Percentiles rank a stretch among this genome's conserved stretches.
These are phyloP conservation scores for Metopia argyrocephala DNA, from an alignment of 2,888 invertebrate genomes.

Conservation along the genomic window DNA sequence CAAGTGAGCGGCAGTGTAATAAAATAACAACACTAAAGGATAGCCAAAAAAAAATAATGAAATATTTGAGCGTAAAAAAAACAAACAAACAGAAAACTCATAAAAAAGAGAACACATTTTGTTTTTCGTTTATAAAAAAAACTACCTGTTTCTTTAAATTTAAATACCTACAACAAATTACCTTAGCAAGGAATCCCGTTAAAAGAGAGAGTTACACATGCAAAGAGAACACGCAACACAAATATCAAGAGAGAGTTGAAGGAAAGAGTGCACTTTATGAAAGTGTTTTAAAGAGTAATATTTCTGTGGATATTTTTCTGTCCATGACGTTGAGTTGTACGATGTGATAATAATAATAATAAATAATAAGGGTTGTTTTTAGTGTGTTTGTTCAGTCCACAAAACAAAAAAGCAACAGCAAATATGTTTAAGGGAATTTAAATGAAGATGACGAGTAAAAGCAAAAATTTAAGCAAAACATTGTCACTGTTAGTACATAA, in stretches of 20 bases:
- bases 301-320: not conserved
- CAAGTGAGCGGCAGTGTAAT: no score
- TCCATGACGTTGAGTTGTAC: not conserved
- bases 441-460: constrained; percentile 23
- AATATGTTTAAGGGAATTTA: not conserved
- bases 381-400: no score
- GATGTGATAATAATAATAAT: constrained; percentile 40
- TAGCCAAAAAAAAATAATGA: not conserved
- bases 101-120: no score
- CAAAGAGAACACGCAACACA: constrained; percentile 31
- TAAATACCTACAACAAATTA: not conserved
- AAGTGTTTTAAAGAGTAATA: constrained; percentile 49
- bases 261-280: constrained; percentile 50
- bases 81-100: constrained; percentile 3
- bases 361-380: constrained; percentile 50
- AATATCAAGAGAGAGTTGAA: not conserved
- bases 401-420: no score
- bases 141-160: constrained; percentile 55
- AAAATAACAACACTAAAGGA: constrained; percentile 5
- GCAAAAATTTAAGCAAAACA: not conserved
- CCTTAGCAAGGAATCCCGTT: not conserved
- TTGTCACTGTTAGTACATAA: constrained; percentile 70
- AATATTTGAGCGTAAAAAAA: constrained; percentile 20
- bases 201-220: not conserved
- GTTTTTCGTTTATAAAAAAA: constrained; percentile 22